A percentile compares a stretch with the other conserved stretches of the same genome.
Evolutionary conservation across 2,888 invertebrate species (phyloP).

Genomic region (Diploptera punctata): DNA sequence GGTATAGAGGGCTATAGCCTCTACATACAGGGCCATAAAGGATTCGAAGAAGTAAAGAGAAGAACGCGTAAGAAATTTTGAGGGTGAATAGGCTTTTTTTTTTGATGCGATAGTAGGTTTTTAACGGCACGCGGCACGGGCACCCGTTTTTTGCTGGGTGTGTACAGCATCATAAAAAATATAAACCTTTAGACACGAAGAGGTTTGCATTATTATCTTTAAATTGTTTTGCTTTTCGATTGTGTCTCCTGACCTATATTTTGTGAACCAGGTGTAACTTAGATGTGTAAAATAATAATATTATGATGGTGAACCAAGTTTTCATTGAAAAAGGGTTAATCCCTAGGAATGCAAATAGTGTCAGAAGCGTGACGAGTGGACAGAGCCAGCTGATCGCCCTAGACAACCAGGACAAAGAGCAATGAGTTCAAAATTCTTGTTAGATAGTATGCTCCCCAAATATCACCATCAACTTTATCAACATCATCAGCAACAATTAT

Average conservation of each 20-base stretch:
- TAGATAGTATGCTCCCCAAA: constrained; percentile 97
- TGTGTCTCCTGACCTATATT: neutral
- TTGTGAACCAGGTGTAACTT: neutral
- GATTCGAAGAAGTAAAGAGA: constrained; percentile 60
- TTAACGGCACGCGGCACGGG: constrained; percentile 26
- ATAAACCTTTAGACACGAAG: constrained; percentile 16
- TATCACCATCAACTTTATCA: constrained; percentile 79
- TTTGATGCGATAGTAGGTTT: constrained; percentile 29
- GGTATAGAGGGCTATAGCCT: constrained; percentile 85
- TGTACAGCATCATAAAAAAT: constrained; percentile 25
- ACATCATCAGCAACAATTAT: constrained; percentile 73
- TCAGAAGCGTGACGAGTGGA: constrained; percentile 6
- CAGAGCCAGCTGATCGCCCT: constrained; percentile 19
- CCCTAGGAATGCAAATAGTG: constrained; percentile 2
- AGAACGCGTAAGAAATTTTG: constrained; percentile 58
- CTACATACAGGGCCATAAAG: constrained; percentile 60
- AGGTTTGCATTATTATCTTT: constrained; percentile 10
- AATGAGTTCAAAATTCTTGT: constrained; percentile 97
- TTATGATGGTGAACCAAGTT: constrained; percentile 5
- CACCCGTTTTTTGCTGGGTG: constrained; percentile 14
- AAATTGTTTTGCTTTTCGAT: neutral
- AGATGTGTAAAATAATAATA: neutral
- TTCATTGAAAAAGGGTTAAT: constrained; percentile 2
- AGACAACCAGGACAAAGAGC: constrained; percentile 53
- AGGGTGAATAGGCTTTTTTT: constrained; percentile 30